Evolutionary conservation across 2,113 vertebrate genomes (phyloP).

Genomic region (Cardinalis cardinalis): DNA sequence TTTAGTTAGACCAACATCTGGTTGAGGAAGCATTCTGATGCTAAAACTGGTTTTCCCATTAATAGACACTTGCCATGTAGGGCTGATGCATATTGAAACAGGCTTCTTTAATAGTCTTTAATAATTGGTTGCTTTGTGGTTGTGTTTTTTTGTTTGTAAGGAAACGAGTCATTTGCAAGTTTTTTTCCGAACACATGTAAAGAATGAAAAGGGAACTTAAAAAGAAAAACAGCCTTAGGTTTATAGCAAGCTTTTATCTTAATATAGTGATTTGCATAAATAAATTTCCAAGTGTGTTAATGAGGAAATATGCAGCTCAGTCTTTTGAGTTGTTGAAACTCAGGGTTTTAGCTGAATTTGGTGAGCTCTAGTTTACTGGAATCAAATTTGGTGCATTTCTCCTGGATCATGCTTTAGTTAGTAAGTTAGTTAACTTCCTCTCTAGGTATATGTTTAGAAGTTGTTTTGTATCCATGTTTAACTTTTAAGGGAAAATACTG

Average conservation of each 20-base stretch:
- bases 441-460: neutral
- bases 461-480: neutral
- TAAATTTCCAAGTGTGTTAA: neutral
- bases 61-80: neutral
- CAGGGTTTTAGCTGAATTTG: neutral
- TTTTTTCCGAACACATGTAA: neutral
- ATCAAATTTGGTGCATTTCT: neutral
- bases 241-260: conserved; percentile 1
- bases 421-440: neutral
- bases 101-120: neutral
- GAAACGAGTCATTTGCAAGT: neutral
- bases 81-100: neutral
- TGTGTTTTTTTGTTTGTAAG: neutral
- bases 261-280: conserved; percentile 2
- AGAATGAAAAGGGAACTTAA: neutral
- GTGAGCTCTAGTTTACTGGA: neutral
- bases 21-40: neutral
- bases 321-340: neutral
- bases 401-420: neutral
- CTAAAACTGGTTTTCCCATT: neutral
- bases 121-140: neutral
- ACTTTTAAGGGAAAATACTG: neutral
- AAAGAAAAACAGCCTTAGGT: neutral
- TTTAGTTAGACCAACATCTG: neutral
- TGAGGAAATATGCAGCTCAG: neutral